Base-by-base conservation (phyloP, 2,888 invertebrate genomes). In the Blastobasis adustella region DNA sequence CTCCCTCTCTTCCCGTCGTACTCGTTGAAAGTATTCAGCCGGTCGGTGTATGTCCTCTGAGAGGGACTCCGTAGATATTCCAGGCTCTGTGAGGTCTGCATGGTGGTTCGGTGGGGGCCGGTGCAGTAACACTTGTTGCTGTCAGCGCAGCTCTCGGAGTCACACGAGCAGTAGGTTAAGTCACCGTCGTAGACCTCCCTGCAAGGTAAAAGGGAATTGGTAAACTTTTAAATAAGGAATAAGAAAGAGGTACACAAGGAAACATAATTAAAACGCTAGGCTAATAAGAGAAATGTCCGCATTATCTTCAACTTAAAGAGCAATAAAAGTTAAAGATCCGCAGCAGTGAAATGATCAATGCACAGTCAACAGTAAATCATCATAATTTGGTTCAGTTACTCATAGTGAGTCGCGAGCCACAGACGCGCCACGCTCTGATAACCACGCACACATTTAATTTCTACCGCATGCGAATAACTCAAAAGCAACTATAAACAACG, bases 41-140 rank as follows among this genome's bases (percentile, higher is more conserved):
- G 65, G 37, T 86, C 87, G 0, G 84, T 79, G 61, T 85, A 84
- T 0, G 70, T 68, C 50, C 78, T 80, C 51, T 89, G 89, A 1
- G 80, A 78, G 0, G 91, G 89, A 57, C 89, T 89, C 10, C 81
- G 77, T 56, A 91, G 69, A 56, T 90, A 91, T 62, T 91, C 91
- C 52, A 91, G 71, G 55, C 90, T 90, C 53, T 82, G 85, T 0
- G 84, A 77, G 50, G 69, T 76, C 59, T 89, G 89, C 54, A 86
- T 81, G 4, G 58, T 58, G 52, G 65, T 56, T 41, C 71, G 62
- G 53, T 67, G 62, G 1, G 82, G 71, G 5, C 82, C 69, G 74
- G 91, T 66, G 71, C 96, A 96, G 70, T 96, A 96, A 71, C 96
- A 96, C 76, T 96, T 96, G 74, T 96, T 96, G 63, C 94, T 93